phyloP scores from a whole-genome alignment of 2,888 invertebrate species.

The Pogonocherus hispidulus region DNA sequence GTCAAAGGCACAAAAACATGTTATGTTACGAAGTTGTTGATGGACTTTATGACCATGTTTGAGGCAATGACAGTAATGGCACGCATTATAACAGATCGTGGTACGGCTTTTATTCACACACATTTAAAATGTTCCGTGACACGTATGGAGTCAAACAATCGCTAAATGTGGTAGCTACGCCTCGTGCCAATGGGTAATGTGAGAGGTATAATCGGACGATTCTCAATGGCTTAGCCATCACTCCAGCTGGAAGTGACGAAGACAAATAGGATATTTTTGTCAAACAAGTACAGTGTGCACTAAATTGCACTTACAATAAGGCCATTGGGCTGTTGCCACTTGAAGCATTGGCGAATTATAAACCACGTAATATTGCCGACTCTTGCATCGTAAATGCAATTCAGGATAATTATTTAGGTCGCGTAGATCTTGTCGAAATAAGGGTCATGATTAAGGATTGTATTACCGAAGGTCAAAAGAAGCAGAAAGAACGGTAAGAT shows the following conservation, averaged over 20 bases:
- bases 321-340: conserved; percentile 41
- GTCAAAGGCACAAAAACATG: no score
- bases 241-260: not conserved
- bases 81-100: no score
- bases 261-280: conserved; percentile 7
- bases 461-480: no score
- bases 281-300: conserved; percentile 28
- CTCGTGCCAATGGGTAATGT: conserved; percentile 1
- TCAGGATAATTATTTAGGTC: not conserved
- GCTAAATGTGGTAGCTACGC: not conserved
- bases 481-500: no score
- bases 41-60: no score
- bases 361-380: conserved; percentile 7
- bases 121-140: not conserved
- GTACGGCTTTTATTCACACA: not conserved
- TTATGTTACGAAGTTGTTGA: no score
- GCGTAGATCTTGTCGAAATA: not conserved
- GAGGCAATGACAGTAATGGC: no score
- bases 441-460: not conserved
- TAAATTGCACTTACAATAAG: conserved; percentile 42
- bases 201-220: conserved; percentile 9
- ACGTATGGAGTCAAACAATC: not conserved
- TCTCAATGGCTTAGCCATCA: conserved; percentile 4
- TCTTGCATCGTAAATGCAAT: not conserved
- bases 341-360: conserved; percentile 42